Conservation (phyloP, 2,113 vertebrate genomes). For the Pheucticus melanocephalus region DNA sequence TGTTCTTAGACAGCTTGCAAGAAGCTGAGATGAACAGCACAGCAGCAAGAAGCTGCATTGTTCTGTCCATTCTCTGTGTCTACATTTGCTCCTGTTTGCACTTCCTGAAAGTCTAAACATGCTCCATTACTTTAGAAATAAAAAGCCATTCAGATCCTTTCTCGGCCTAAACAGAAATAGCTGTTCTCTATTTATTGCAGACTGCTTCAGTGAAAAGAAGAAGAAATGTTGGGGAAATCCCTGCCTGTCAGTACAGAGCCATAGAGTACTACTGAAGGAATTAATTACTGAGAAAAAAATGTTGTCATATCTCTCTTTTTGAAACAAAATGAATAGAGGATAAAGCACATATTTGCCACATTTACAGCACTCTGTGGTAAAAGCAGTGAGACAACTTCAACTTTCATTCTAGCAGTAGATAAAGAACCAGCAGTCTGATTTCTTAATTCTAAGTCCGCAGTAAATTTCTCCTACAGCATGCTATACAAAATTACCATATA, state of each 20-base stretch:
- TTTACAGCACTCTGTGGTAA: neutral
- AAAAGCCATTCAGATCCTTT: neutral
- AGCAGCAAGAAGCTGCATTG: neutral
- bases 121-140: neutral
- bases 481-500: neutral
- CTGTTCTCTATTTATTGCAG: neutral
- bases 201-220: neutral
- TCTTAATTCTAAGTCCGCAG: neutral
- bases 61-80: neutral
- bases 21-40: neutral
- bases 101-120: neutral
- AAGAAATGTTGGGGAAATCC: neutral
- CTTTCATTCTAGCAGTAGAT: neutral
- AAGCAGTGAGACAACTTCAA: neutral
- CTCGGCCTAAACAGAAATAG: neutral
- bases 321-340: neutral
- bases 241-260: neutral
- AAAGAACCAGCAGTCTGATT: neutral
- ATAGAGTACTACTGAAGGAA: neutral
- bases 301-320: neutral
- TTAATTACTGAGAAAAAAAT: neutral
- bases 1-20: neutral
- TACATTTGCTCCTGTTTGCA: neutral
- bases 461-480: neutral
- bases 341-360: neutral